Conservation (phyloP, 2,888 invertebrate genomes). For the Plagodis dolabraria region DNA sequence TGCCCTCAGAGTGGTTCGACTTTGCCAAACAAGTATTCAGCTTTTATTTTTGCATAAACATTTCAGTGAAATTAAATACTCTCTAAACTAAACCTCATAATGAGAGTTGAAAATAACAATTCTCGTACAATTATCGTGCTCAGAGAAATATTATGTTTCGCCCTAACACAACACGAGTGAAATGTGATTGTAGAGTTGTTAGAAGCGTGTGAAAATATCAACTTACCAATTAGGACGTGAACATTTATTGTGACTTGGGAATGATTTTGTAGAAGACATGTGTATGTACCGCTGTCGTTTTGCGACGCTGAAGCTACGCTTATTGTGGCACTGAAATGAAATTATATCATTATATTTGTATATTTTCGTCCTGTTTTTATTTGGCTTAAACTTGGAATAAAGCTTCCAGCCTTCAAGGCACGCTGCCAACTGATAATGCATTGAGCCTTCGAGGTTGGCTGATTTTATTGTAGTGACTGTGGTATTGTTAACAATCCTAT, state of each 20-base stretch:
- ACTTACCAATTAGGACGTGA: slow-evolving; percentile 88
- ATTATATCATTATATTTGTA: not conserved
- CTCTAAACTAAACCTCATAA: slow-evolving; percentile 15
- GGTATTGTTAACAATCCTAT: no score
- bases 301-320: slow-evolving; percentile 85
- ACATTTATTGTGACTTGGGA: slow-evolving; percentile 87
- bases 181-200: slow-evolving; percentile 7
- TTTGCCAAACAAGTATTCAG: slow-evolving; percentile 1
- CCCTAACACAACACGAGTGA: slow-evolving; percentile 8
- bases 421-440: no score
- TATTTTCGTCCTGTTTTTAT: no score
- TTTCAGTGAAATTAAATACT: slow-evolving; percentile 20
- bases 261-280: slow-evolving; percentile 86
- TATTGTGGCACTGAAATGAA: slow-evolving; percentile 68
- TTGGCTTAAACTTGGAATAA: no score
- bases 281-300: slow-evolving; percentile 87
- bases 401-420: no score
- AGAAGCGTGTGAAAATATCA: slow-evolving; percentile 12
- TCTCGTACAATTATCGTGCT: slow-evolving; percentile 1
- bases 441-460: no score
- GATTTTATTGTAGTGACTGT: no score
- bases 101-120: slow-evolving; percentile 24
- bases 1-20: not conserved
- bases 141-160: slow-evolving; percentile 15
- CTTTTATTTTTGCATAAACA: slow-evolving; percentile 15